Evolutionary conservation across 2,113 vertebrate species (phyloP), one percentile per base, ranked within the genome.

Genomic region (Pomatostomus ruficeps): DNA sequence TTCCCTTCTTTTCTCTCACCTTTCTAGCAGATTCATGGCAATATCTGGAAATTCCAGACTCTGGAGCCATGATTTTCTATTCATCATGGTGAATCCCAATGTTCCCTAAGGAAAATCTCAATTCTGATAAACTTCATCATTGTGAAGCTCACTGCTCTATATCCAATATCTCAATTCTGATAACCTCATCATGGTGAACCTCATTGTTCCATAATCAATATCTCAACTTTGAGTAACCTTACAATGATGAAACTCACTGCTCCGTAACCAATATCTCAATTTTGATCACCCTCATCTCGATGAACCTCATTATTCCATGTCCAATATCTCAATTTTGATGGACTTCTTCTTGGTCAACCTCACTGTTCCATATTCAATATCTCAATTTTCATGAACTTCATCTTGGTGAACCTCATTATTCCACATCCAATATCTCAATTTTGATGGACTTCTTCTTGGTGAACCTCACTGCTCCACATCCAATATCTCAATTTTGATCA

Each of bases 371-470:
- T 52, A 70, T 5, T 10, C 11, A 68, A 12, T 16, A 51, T 22
- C 35, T 38, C 35, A 38, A 26, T 54, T 42, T 54, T 72, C 16
- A 42, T 45, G 40, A 1, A 26, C 22, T 1, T 54, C 9, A 22
- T 45, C 7, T 0, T 22, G 2, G 5, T 45, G 38, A 62, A 63
- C 6, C 1, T 15, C 28, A 36, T 0, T 21, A 22, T 1, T 43
- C 45, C 26, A 29, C 35, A 59, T 0, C 14, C 36, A 70, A 14
- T 11, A 81, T 23, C 19, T 48, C 43, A 7, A 5, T 36, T 83
- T 38, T 36, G 33, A 83, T 36, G 16, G 1, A 24, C 20, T 3
- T 49, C 9, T 26, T n/a, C 19, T 8, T 28, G 3, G 7, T 45
- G 61, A 80, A 40, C 15, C 5, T 63, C 38, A 31, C 0, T 19